These are phyloP conservation scores for Heliconius himera DNA, from an alignment of 1,140 invertebrate genomes.

Conservation along the genomic window DNA sequence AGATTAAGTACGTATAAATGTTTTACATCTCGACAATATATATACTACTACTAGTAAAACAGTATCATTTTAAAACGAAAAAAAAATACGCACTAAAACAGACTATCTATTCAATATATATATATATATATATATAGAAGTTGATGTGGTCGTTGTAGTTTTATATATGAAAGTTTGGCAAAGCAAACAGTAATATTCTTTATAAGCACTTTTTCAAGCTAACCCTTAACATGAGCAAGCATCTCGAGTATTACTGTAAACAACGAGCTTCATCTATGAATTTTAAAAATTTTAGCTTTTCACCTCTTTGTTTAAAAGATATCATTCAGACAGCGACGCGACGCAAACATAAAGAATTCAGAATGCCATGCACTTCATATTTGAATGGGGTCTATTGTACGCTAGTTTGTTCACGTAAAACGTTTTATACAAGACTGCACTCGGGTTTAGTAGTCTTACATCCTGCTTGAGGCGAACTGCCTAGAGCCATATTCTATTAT, in stretches of 20 bases:
- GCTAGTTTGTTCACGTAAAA: constrained; percentile 40
- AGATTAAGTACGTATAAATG: no score
- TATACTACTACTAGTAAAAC: no score
- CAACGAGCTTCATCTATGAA: constrained; percentile 17
- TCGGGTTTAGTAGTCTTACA: constrained; percentile 34
- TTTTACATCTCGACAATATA: no score
- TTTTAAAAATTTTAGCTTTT: constrained; percentile 27
- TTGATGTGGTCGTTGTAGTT: background rate
- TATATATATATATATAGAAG: background rate
- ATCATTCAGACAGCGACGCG: constrained; percentile 32
- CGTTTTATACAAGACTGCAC: constrained; percentile 39
- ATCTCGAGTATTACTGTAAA: constrained; percentile 8
- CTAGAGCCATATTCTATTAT: constrained; percentile 27
- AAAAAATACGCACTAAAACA: no score
- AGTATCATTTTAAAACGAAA: no score
- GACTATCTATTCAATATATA: no score
- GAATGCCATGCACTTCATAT: constrained; percentile 42
- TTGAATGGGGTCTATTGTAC: constrained; percentile 41
- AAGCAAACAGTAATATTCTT: constrained; percentile 6
- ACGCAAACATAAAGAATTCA: constrained; percentile 41
- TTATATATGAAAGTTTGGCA: background rate
- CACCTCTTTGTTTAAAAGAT: constrained; percentile 26
- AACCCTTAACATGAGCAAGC: background rate
- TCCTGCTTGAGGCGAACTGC: constrained; percentile 35
- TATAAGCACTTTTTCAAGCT: background rate